Percentiles rank a stretch among this genome's conserved stretches.
These are phyloP conservation scores for Felis catus DNA, from an alignment of 2,113 vertebrate species.

Conservation along the genomic window DNA sequence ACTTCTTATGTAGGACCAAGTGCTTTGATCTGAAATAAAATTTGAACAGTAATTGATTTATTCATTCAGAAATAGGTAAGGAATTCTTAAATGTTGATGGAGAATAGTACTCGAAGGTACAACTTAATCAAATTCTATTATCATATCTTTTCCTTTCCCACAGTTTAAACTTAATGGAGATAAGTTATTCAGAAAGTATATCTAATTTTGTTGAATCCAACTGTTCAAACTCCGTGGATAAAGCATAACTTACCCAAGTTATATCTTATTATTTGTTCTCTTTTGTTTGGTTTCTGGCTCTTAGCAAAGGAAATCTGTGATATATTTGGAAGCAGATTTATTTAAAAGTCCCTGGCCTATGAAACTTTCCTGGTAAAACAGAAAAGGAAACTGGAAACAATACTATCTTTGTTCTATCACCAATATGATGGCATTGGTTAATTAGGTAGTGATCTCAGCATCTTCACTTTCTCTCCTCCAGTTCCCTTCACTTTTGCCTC, in stretches of 20 bases:
- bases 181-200: neutral
- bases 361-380: neutral
- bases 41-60: constrained; percentile 30
- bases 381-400: neutral
- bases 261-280: neutral
- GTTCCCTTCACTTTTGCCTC: neutral
- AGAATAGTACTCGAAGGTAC: neutral
- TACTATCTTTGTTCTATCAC: neutral
- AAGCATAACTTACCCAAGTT: neutral
- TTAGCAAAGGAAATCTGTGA: neutral
- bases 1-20: neutral
- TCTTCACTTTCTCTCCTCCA: neutral
- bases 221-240: neutral
- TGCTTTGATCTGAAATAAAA: constrained; percentile 1
- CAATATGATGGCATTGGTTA: neutral
- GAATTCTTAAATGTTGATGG: neutral
- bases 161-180: neutral
- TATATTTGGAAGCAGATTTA: neutral
- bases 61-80: neutral
- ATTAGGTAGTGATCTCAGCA: neutral
- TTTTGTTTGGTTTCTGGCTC: neutral
- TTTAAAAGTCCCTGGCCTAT: neutral
- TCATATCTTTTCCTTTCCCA: neutral
- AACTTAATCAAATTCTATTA: neutral
- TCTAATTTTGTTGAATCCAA: neutral